Evolutionary conservation across 2,888 invertebrate genomes (phyloP).

Genomic region (Caenorhabditis parvicauda): DNA sequence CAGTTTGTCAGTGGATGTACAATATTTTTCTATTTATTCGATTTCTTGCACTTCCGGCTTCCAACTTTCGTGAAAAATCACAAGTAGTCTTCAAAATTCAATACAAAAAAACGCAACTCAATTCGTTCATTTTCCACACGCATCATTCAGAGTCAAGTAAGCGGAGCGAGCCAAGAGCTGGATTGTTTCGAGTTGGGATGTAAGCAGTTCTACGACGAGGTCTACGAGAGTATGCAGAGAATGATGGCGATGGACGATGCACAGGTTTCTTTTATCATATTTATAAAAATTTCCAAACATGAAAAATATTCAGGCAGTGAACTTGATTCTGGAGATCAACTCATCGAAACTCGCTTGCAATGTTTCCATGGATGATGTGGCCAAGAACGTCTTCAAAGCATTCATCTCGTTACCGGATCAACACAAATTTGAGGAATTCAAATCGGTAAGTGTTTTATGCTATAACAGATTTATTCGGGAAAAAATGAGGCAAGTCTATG

Average conservation of each 20-base stretch:
- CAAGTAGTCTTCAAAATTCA: too few relatives aligned
- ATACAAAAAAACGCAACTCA: too few relatives aligned
- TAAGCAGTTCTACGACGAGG: conserved; percentile 35
- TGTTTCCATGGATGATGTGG: conserved; percentile 50
- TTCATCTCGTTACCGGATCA: conserved; percentile 33
- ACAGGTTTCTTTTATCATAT: conserved; percentile 12
- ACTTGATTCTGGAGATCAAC: conserved; percentile 58
- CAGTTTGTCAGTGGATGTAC: too few relatives aligned
- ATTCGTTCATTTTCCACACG: too few relatives aligned
- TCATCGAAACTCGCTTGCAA: conserved; percentile 58
- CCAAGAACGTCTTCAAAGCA: conserved; percentile 40
- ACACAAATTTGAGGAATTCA: conserved; percentile 15
- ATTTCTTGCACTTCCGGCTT: too few relatives aligned
- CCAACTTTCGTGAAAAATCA: too few relatives aligned
- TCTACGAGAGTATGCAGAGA: conserved; percentile 35
- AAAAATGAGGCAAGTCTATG: too few relatives aligned
- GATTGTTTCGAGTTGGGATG: too few relatives aligned
- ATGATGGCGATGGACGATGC: conserved; percentile 19
- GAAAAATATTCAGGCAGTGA: conserved; percentile 25
- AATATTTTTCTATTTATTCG: too few relatives aligned
- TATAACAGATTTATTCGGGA: not conserved
- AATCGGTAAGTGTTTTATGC: not conserved
- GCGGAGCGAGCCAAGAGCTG: too few relatives aligned
- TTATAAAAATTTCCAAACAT: not conserved
- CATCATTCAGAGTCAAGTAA: too few relatives aligned